Percentiles rank a stretch among this genome's conserved stretches.
Evolutionary conservation across 2,113 vertebrate species (phyloP).

Genomic region (Struthidea cinerea): DNA sequence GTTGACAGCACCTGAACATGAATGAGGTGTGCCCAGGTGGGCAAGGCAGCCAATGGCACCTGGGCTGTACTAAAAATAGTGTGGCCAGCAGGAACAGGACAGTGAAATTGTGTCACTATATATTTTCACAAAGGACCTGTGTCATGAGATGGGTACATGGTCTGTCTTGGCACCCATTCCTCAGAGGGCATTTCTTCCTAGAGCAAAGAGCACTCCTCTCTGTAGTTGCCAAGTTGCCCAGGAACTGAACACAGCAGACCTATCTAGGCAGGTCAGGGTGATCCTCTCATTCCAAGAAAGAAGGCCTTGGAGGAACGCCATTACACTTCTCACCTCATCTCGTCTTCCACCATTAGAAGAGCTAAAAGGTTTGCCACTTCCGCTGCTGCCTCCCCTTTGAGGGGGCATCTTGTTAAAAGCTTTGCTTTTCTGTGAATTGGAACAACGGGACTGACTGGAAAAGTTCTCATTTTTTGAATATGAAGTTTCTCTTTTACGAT

Average conservation of each 20-base stretch:
- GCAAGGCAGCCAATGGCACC: neutral
- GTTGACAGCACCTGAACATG: neutral
- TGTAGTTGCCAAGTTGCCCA: neutral
- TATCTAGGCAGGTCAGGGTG: neutral
- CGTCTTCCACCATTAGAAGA: constrained; percentile 93
- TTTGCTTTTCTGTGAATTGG: constrained; percentile 99
- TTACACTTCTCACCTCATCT: constrained; percentile 86
- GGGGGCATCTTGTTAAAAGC: constrained; percentile 99
- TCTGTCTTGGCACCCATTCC: neutral
- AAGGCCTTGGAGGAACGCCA: neutral
- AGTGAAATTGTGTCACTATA: neutral
- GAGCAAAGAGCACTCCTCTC: constrained; percentile 12
- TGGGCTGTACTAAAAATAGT: neutral
- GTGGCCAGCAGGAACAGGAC: neutral
- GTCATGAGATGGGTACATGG: neutral
- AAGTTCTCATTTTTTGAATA: constrained; percentile 92
- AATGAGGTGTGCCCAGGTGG: neutral
- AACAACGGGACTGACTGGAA: constrained; percentile 83
- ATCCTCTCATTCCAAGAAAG: neutral
- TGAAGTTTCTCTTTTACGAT: constrained; percentile 90
- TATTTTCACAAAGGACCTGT: neutral
- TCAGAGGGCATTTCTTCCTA: neutral
- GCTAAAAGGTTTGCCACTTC: constrained; percentile 82
- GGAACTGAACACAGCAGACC: neutral
- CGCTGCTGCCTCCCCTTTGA: constrained; percentile 82